phyloP scores from a whole-genome alignment of 2,113 vertebrate genomes.

The Nothobranchius furzeri region DNA sequence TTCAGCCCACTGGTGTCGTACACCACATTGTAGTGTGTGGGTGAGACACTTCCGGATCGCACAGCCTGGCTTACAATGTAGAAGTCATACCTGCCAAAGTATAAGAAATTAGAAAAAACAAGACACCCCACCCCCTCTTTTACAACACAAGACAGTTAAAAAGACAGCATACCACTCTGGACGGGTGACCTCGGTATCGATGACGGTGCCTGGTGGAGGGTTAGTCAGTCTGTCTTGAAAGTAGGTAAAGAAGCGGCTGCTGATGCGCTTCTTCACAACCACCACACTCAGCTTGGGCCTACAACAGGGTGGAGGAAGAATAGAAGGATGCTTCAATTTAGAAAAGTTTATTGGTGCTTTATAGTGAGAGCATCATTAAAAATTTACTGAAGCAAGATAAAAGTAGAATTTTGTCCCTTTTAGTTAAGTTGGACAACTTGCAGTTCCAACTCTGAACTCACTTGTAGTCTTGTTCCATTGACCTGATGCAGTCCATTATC shows the following conservation, averaged over 20 bases:
- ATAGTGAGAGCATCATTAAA: background rate
- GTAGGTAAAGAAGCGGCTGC: slow-evolving; percentile 84
- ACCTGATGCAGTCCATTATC: slow-evolving; percentile 86
- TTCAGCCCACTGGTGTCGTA: slow-evolving; percentile 91
- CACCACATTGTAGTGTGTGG: slow-evolving; percentile 94
- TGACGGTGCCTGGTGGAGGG: slow-evolving; percentile 90
- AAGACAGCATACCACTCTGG: slow-evolving; percentile 87
- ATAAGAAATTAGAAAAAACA: background rate
- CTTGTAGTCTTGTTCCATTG: slow-evolving; percentile 84
- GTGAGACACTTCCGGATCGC: slow-evolving; percentile 83
- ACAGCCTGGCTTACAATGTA: slow-evolving; percentile 92
- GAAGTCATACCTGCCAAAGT: slow-evolving; percentile 88
- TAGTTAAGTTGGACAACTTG: too few relatives aligned
- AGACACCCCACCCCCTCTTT: too few relatives aligned
- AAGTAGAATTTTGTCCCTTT: background rate
- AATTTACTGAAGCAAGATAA: background rate
- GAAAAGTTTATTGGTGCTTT: background rate
- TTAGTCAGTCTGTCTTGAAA: slow-evolving; percentile 80
- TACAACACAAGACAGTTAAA: background rate
- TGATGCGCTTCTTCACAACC: slow-evolving; percentile 93
- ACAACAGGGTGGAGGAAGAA: background rate
- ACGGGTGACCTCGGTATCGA: slow-evolving; percentile 90
- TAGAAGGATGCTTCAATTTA: too few relatives aligned
- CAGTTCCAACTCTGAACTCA: slow-evolving; percentile 60
- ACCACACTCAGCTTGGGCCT: slow-evolving; percentile 91